These are phyloP conservation scores for Glaucopsyche alexis DNA, from an alignment of 2,888 invertebrate species.

Conservation along the genomic window DNA sequence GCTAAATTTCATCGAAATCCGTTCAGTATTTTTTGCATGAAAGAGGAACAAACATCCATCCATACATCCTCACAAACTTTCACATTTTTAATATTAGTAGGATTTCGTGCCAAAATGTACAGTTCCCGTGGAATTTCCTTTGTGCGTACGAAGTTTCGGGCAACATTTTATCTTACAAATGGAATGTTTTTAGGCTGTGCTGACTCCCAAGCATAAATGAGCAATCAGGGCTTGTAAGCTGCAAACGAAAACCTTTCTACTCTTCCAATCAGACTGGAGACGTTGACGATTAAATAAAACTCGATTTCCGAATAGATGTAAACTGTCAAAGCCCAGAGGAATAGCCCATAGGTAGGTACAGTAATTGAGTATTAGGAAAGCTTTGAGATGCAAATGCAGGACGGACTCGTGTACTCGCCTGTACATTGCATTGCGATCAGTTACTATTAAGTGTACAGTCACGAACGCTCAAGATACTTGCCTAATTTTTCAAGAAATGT, in stretches of 20 bases:
- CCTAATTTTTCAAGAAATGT: not conserved
- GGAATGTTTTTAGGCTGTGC: too few relatives aligned
- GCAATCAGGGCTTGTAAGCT: not conserved
- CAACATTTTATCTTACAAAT: too few relatives aligned
- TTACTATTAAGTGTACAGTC: slow-evolving; percentile 37
- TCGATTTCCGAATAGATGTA: slow-evolving; percentile 21
- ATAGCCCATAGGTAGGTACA: slow-evolving; percentile 37
- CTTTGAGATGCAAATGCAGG: slow-evolving; percentile 72
- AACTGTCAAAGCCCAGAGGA: slow-evolving; percentile 37
- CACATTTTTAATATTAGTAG: too few relatives aligned
- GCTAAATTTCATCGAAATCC: too few relatives aligned
- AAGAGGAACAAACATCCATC: too few relatives aligned
- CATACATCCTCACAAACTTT: too few relatives aligned
- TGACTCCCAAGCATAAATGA: too few relatives aligned
- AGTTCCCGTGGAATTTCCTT: too few relatives aligned
- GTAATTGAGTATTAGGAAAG: slow-evolving; percentile 64
- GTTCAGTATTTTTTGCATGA: too few relatives aligned
- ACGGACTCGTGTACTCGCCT: slow-evolving; percentile 47
- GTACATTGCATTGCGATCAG: slow-evolving; percentile 39
- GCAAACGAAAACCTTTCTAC: not conserved
- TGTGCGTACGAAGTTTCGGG: too few relatives aligned
- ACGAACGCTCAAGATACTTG: not conserved
- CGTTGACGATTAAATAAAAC: not conserved
- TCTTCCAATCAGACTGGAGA: not conserved
- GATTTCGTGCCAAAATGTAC: too few relatives aligned